Conservation (phyloP, 2,797 vertebrate species). For the Liasis olivaceus region DNA sequence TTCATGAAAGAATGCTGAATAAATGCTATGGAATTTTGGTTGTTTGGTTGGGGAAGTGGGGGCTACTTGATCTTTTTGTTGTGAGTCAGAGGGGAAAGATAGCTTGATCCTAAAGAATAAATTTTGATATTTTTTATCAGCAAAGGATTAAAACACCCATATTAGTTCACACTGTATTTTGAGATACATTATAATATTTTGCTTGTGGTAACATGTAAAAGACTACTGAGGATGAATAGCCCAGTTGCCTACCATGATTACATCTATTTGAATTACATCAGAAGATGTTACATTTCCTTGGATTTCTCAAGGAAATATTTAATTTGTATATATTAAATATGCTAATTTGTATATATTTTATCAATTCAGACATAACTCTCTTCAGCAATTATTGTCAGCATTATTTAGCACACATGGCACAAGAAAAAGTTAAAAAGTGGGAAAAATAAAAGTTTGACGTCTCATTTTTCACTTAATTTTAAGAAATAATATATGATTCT, state of each 20-base stretch:
- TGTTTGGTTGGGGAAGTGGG: too few species aligned
- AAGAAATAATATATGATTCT: too few species aligned
- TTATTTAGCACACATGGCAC: neutral
- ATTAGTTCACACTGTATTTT: neutral
- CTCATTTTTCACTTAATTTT: too few species aligned
- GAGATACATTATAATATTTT: constrained; percentile 12
- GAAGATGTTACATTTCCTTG: neutral
- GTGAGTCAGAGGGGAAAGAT: neutral
- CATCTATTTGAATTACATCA: neutral
- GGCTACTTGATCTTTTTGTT: neutral
- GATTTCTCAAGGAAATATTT: neutral
- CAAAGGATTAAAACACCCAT: neutral
- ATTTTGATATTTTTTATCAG: neutral
- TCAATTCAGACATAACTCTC: neutral
- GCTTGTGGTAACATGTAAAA: too few species aligned
- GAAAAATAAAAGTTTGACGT: too few species aligned
- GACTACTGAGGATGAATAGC: too few species aligned
- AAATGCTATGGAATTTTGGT: too few species aligned
- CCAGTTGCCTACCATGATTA: neutral
- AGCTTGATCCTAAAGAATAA: neutral
- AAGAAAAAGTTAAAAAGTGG: neutral
- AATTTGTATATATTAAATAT: neutral
- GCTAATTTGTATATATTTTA: neutral
- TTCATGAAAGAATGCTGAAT: too few species aligned
- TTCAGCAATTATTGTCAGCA: neutral